Evolutionary conservation across 2,113 vertebrate genomes (phyloP).

Genomic region (Pithys albifrons): DNA sequence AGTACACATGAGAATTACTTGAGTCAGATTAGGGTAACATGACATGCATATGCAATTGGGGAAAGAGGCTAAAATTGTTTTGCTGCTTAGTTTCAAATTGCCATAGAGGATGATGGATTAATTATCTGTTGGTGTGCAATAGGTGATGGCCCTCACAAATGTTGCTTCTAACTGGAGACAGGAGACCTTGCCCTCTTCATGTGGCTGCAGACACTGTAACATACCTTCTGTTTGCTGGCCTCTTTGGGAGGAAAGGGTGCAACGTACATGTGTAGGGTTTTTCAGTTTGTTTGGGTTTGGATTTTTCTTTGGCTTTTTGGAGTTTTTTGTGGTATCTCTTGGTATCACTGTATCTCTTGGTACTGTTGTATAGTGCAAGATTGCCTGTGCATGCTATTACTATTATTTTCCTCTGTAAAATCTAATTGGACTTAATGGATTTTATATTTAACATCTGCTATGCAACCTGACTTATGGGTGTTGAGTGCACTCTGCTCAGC

Average conservation of each 20-base stretch:
- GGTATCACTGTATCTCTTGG: not conserved
- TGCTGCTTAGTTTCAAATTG: not conserved
- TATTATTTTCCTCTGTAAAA: not conserved
- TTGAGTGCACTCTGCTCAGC: not conserved
- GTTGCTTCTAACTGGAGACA: not conserved
- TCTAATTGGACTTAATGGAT: conserved; percentile 61
- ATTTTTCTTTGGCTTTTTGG: not conserved
- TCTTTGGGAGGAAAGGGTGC: not conserved
- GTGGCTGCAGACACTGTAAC: not conserved
- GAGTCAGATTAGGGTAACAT: not conserved
- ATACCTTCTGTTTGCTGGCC: not conserved
- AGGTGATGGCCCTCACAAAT: not conserved
- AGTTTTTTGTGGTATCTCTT: not conserved
- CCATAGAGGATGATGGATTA: not conserved
- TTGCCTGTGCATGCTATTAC: not conserved
- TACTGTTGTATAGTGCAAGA: not conserved
- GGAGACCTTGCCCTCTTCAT: not conserved
- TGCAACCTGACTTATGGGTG: conserved; percentile 21
- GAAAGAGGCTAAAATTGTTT: not conserved
- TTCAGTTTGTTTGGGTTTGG: not conserved
- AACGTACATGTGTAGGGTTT: not conserved
- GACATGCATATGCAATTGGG: not conserved
- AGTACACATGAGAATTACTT: not conserved
- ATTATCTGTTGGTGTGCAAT: not conserved
- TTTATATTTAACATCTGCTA: conserved; percentile 60